Evolutionary conservation across 2,888 invertebrate species (phyloP), one percentile per base, ranked within the genome.

Genomic region (Gonocerus acuteangulatus): DNA sequence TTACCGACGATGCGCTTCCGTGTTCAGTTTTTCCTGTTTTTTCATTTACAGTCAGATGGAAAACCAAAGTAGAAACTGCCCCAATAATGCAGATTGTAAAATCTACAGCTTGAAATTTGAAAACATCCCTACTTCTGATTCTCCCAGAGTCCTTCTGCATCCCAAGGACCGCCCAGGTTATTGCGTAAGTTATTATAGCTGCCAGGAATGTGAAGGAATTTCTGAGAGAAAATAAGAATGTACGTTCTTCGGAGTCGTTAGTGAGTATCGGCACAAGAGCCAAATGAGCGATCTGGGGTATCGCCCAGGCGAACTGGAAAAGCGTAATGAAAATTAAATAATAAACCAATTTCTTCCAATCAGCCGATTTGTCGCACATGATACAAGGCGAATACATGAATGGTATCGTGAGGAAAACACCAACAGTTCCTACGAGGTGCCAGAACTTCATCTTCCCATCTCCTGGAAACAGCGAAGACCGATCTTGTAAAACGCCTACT

Each of bases 221-320:
- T 11, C 62, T 52, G 52, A 11, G 4, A 22, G 67, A 64, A n/a
- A 67, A 56, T 15, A 92, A 78, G 69, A 89, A 87, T 1, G 87
- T 82, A 60, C 91, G 81, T 64, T 85, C 81, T 67, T 82, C 77
- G 48, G 85, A 78, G 66, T 82, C 80, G 47, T 82, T 81, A 0
- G 89, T 82, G 61, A 92, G 79, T 56, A 84, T 82, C 0, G 94
- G 91, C 69, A 95, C 93, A 74, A 95, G 84, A 1, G 95, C 85
- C 60, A 95, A 79, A 75, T 95, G 95, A 1, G 93, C 88, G 69
- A 95, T 93, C 77, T 95, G 95, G 1, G 89, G 89, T 4, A 89
- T 79, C 0, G 95, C 94, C 95, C 95, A 95, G 9, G 95, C 95
- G 67, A 89, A 85, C 77, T 95, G 95, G 74, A 93, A 91, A 71